Conservation (phyloP, 2,797 vertebrate genomes). For the Tiaroga cobitis region DNA sequence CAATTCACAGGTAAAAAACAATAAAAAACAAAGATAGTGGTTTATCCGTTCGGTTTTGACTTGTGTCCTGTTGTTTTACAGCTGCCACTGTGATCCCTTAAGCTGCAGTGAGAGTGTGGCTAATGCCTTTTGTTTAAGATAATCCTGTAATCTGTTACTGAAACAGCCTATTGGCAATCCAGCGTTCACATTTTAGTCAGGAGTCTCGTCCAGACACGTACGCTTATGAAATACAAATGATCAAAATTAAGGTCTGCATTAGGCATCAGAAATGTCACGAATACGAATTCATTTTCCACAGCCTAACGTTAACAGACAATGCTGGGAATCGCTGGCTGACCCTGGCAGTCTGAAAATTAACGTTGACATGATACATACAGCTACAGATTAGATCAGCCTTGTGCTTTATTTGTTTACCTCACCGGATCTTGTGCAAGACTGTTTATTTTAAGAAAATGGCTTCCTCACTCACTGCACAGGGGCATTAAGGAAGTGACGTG, state of each 20-base stretch:
- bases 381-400: slow-evolving; percentile 26
- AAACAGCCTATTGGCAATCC: slow-evolving; percentile 80
- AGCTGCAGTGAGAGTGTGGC: slow-evolving; percentile 77
- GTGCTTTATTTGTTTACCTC: slow-evolving; percentile 42
- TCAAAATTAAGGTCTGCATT: slow-evolving; percentile 15
- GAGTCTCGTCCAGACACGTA: slow-evolving; percentile 51
- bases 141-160: slow-evolving; percentile 84
- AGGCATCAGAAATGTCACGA: slow-evolving; percentile 18
- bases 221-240: slow-evolving; percentile 25
- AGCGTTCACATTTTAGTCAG: slow-evolving; percentile 69
- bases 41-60: slow-evolving; percentile 45
- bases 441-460: slow-evolving; percentile 55
- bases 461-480: slow-evolving; percentile 35
- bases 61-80: slow-evolving; percentile 76
- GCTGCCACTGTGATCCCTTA: slow-evolving; percentile 82
- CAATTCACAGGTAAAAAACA: slow-evolving; percentile 37
- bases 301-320: background rate
- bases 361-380: slow-evolving; percentile 27
- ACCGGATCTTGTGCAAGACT: slow-evolving; percentile 23
- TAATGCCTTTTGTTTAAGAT: slow-evolving; percentile 84
- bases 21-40: slow-evolving; percentile 19
- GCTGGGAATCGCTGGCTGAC: background rate
- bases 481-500: slow-evolving; percentile 50
- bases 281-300: background rate
- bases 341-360: slow-evolving; percentile 15